phyloP scores from a whole-genome alignment of 2,888 invertebrate genomes.

The Drosophila subsilvestris region DNA sequence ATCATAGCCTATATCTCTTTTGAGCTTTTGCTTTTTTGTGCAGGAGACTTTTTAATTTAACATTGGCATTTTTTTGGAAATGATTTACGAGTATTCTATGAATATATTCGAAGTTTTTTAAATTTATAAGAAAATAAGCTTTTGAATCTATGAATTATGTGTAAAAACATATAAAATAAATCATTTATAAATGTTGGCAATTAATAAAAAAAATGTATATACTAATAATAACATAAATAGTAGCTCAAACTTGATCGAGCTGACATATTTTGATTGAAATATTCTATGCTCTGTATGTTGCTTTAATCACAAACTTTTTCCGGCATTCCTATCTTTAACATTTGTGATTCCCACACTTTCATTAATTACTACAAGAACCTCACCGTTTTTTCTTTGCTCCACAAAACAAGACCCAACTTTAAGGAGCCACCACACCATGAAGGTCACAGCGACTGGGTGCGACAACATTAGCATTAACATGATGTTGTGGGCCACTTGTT shows the following conservation, averaged over 20 bases:
- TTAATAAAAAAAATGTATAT: too few relatives aligned
- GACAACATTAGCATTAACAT: constrained; percentile 48
- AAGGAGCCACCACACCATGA: constrained; percentile 17
- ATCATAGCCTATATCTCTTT: constrained; percentile 9
- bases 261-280: too few relatives aligned
- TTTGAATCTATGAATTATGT: too few relatives aligned
- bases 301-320: background rate
- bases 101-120: too few relatives aligned
- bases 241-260: too few relatives aligned
- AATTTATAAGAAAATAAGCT: background rate
- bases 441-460: constrained; percentile 38
- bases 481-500: constrained; percentile 62
- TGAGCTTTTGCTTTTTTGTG: constrained; percentile 33
- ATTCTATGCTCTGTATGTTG: background rate
- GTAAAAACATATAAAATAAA: background rate
- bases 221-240: too few relatives aligned
- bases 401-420: constrained; percentile 10
- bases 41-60: constrained; percentile 62
- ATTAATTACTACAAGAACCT: background rate
- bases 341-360: background rate
- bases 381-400: background rate
- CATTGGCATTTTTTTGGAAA: constrained; percentile 57
- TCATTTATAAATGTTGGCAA: too few relatives aligned
- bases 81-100: background rate
- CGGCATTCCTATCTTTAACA: background rate